These are phyloP conservation scores for Sebastes jordani DNA, from an alignment of 2,797 vertebrate species.

Conservation along the genomic window DNA sequence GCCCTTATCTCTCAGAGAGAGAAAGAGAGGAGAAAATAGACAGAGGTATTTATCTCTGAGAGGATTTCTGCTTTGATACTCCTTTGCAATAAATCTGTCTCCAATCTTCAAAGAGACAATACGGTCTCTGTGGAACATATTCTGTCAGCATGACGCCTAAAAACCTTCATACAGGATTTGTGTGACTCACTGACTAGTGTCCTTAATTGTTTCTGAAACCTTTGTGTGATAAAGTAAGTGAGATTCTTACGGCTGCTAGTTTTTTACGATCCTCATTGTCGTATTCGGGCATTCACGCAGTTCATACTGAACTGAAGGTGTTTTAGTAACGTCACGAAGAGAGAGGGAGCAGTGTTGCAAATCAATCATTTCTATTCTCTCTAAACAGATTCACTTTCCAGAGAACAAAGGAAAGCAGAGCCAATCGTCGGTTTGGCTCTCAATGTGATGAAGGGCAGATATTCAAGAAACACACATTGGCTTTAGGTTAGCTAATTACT, in stretches of 20 bases:
- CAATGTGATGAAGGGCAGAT: constrained; percentile 54
- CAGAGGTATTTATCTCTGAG: constrained; percentile 65
- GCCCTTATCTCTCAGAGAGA: constrained; percentile 47
- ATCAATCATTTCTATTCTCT: constrained; percentile 79
- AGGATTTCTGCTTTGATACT: constrained; percentile 66
- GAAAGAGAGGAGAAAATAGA: constrained; percentile 5
- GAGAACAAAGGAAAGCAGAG: constrained; percentile 66
- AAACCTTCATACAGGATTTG: constrained; percentile 45
- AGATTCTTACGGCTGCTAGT: constrained; percentile 3
- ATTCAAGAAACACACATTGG: constrained; percentile 26
- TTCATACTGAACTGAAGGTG: constrained; percentile 5
- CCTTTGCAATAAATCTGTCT: constrained; percentile 67
- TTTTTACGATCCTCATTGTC: constrained; percentile 20
- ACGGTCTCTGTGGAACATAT: constrained; percentile 44
- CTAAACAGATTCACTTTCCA: constrained; percentile 60
- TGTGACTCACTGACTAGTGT: constrained; percentile 38
- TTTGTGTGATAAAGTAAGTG: constrained; percentile 44
- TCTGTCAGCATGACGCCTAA: constrained; percentile 39
- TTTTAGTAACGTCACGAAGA: constrained; percentile 54
- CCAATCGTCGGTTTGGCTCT: constrained; percentile 56
- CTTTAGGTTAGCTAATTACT: constrained; percentile 67
- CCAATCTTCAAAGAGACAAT: constrained; percentile 68
- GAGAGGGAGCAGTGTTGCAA: constrained; percentile 69
- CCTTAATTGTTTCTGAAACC: constrained; percentile 52
- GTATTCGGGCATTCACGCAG: neutral